Evolutionary conservation across 1,140 invertebrate species (phyloP), one percentile per base, ranked within the genome.

Genomic region (Polyergus mexicanus): DNA sequence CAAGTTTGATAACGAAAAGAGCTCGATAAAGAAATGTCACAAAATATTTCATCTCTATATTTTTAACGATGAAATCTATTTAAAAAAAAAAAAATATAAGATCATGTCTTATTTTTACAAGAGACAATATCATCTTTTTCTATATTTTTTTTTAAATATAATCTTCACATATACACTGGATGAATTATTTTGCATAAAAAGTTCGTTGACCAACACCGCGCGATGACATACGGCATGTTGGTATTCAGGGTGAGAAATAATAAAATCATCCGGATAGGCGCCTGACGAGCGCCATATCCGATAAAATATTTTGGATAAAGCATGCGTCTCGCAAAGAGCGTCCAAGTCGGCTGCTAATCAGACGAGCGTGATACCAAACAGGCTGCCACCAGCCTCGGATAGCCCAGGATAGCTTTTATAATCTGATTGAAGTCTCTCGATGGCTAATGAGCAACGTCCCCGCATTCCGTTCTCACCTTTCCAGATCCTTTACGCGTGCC

Each of bases 361-460:
- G 63, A 78, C 60, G 66, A n/a, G 78, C 54, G 32, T 71, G 66
- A 80, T n/a, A 68, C 58, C 65, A 47, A 89, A 84, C 83, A 86
- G 54, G 71, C 86, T 86, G 77, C 81, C 89, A 85, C 60, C 86
- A 84, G 80, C 60, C 69, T 87, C 74, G 76, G 25, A 28, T 1
- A 28, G n/a, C n/a, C 74, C 72, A 62, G 72, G 62, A 28, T 76
- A 81, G 56, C 86, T 68, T 76, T 69, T 58, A 89, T 85, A 92
- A 93, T 93, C 91, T 91, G 92, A 93, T 93, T 90, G 88, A 92
- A 92, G 87, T 87, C 69, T 74, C 88, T 89, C 84, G 85, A 89
- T 90, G 85, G 89, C 89, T 93, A 93, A 93, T 93, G 91, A 93
- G 91, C 88, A 88, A 88, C 86, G 84, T 89, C 88, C 76, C 85